These are phyloP conservation scores for Fukomys damarensis DNA, from an alignment of 2,113 vertebrate species.

Conservation along the genomic window DNA sequence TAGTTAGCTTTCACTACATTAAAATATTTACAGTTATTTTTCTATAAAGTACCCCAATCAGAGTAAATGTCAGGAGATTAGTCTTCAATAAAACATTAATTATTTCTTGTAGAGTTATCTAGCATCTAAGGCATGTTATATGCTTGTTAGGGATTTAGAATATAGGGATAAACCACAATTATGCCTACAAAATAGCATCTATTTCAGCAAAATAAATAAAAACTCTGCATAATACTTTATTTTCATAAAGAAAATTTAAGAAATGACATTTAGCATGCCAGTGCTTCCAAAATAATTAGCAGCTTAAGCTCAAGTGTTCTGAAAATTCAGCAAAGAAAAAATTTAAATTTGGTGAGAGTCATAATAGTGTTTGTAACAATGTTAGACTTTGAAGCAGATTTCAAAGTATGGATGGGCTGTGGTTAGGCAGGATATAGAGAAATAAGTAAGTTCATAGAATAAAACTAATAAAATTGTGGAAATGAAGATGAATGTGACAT, in stretches of 20 bases:
- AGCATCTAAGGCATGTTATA: not conserved
- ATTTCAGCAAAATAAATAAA: conserved; percentile 15
- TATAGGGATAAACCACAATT: not conserved
- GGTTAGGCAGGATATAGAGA: not conserved
- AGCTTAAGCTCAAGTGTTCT: not conserved
- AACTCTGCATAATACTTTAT: not conserved
- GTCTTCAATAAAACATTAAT: not conserved
- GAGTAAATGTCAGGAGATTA: not conserved
- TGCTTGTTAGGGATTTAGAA: not conserved
- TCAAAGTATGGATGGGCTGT: not conserved
- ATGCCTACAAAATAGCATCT: not conserved
- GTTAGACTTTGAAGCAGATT: not conserved
- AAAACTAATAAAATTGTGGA: conserved; percentile 6
- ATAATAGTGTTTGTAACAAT: not conserved
- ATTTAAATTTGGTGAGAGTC: not conserved
- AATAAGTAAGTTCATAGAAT: not conserved
- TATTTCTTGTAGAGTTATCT: not conserved
- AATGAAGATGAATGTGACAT: not conserved
- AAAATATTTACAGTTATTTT: conserved; percentile 1
- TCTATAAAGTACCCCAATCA: not conserved
- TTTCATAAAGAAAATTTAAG: not conserved
- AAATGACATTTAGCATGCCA: not conserved
- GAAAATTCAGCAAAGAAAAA: not conserved
- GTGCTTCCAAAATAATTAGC: not conserved
- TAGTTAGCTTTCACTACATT: not conserved